A percentile compares a stretch with the other conserved stretches of the same genome.
Evolutionary conservation across 2,888 invertebrate species (phyloP).

Genomic region (Anticlea derivata): DNA sequence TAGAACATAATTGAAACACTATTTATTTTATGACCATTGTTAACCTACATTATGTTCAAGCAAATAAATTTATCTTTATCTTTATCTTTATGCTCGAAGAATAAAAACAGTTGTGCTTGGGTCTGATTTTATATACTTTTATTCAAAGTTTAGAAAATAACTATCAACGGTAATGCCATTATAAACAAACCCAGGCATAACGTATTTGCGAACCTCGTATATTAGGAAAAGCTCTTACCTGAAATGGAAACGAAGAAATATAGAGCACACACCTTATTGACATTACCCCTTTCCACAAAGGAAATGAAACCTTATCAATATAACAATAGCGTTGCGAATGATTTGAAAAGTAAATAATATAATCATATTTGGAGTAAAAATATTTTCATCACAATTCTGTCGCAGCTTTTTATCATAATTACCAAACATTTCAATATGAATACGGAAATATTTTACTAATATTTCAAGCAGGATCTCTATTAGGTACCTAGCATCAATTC

Average conservation of each 20-base stretch:
- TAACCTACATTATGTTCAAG: too few relatives aligned
- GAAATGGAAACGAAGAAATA: slow-evolving; percentile 48
- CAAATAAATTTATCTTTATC: too few relatives aligned
- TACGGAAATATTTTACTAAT: not conserved
- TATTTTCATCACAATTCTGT: slow-evolving; percentile 11
- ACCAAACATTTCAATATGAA: slow-evolving; percentile 3
- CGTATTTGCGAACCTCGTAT: slow-evolving; percentile 50
- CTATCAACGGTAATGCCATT: not conserved
- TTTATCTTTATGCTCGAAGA: too few relatives aligned
- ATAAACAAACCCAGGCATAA: slow-evolving; percentile 24
- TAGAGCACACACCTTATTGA: slow-evolving; percentile 44
- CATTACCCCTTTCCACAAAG: slow-evolving; percentile 23
- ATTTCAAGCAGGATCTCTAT: not conserved
- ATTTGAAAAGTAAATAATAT: not conserved
- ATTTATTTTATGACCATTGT: too few relatives aligned
- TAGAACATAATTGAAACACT: too few relatives aligned
- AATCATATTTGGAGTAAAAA: slow-evolving; percentile 18
- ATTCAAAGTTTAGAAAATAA: too few relatives aligned
- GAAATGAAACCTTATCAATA: slow-evolving; percentile 3
- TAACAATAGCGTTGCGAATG: slow-evolving; percentile 1
- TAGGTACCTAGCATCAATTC: not conserved
- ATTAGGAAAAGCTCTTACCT: slow-evolving; percentile 66
- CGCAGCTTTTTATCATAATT: slow-evolving; percentile 7
- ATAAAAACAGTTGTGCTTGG: too few relatives aligned
- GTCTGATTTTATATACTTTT: too few relatives aligned